phyloP scores from a whole-genome alignment of 2,797 vertebrate genomes.

The Phalloptychus januarius region DNA sequence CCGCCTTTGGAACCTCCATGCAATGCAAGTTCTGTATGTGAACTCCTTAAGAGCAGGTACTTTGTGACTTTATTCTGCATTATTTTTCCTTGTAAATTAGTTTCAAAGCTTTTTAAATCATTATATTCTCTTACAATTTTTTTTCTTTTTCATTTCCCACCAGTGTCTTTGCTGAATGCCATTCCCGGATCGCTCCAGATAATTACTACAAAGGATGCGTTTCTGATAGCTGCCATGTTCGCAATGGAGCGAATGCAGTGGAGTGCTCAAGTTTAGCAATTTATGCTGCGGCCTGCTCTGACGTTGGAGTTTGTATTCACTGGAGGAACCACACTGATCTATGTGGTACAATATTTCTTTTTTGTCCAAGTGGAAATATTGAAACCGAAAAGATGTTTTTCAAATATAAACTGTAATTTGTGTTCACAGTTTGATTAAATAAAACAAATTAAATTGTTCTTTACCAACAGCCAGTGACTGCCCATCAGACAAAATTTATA shows the following conservation, averaged over 20 bases:
- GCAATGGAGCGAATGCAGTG: constrained; percentile 36
- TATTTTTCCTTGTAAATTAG: not conserved
- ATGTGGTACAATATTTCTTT: constrained; percentile 77
- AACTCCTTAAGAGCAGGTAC: constrained; percentile 76
- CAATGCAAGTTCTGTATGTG: constrained; percentile 66
- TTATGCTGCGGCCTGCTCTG: constrained; percentile 82
- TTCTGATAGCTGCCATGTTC: constrained; percentile 79
- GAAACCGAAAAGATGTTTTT: not conserved
- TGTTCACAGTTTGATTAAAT: not conserved
- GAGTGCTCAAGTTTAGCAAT: constrained; percentile 84
- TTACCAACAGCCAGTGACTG: constrained; percentile 75
- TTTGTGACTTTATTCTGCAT: not conserved
- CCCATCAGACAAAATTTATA: constrained; percentile 80
- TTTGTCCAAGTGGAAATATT: not conserved
- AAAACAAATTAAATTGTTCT: constrained; percentile 10
- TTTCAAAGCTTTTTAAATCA: not conserved
- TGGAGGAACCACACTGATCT: constrained; percentile 82
- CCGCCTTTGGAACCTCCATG: constrained; percentile 60
- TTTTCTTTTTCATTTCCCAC: constrained; percentile 10
- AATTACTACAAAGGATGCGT: constrained; percentile 80
- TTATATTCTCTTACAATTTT: not conserved
- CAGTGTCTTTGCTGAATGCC: constrained; percentile 85
- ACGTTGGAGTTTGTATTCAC: constrained; percentile 78
- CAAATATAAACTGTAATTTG: constrained; percentile 1
- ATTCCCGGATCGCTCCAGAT: constrained; percentile 76